phyloP scores from a whole-genome alignment of 2,113 vertebrate genomes.

The Pelodiscus sinensis region DNA sequence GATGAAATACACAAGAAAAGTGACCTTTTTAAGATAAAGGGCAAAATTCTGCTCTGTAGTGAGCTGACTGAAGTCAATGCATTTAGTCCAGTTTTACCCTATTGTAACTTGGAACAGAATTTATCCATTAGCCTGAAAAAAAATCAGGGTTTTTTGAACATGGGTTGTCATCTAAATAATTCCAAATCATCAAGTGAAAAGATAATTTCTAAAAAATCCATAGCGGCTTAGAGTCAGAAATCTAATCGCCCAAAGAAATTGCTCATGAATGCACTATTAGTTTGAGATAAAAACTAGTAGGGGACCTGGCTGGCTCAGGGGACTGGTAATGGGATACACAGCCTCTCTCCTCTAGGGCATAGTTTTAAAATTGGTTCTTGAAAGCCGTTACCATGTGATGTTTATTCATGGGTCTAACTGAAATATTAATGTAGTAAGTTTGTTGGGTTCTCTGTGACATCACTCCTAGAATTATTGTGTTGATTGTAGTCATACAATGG shows the following conservation, averaged over 20 bases:
- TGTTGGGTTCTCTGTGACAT: conserved; percentile 24
- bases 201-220: conserved; percentile 41
- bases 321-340: conserved; percentile 51
- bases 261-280: conserved; percentile 67
- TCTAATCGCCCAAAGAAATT: conserved; percentile 68
- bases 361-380: conserved; percentile 16
- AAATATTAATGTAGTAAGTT: conserved; percentile 51
- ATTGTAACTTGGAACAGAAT: conserved; percentile 17
- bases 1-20: conserved; percentile 19
- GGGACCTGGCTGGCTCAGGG: conserved; percentile 44
- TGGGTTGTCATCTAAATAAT: conserved; percentile 64
- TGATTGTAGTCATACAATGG: background rate
- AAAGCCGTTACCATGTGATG: background rate
- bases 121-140: conserved; percentile 24
- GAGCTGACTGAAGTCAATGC: background rate
- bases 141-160: conserved; percentile 44
- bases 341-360: conserved; percentile 42
- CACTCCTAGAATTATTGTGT: conserved; percentile 11
- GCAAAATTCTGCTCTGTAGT: background rate
- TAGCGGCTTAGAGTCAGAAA: conserved; percentile 35
- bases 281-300: conserved; percentile 64
- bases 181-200: conserved; percentile 51
- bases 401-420: conserved; percentile 51
- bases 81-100: conserved; percentile 22
- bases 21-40: background rate